These are phyloP conservation scores for Clusia tigrina DNA, from an alignment of 2,888 invertebrate species.

Conservation along the genomic window DNA sequence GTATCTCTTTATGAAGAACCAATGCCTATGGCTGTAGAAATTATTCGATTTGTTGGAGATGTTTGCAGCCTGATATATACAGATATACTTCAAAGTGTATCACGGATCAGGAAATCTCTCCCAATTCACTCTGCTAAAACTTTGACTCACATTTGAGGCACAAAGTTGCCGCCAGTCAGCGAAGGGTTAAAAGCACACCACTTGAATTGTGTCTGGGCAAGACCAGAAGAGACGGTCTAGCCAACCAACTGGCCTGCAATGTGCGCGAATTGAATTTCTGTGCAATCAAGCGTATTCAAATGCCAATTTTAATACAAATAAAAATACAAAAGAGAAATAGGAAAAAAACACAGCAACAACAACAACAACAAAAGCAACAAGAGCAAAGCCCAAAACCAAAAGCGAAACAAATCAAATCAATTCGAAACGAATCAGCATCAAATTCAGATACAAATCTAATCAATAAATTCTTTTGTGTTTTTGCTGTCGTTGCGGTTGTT, in stretches of 20 bases:
- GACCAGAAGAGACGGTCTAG: too few species aligned
- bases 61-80: too few species aligned
- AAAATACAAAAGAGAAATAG: background rate
- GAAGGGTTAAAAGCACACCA: too few species aligned
- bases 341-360: slow-evolving; percentile 44
- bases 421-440: slow-evolving; percentile 23
- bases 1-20: too few species aligned
- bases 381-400: slow-evolving; percentile 22
- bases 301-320: background rate
- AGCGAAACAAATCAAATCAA: slow-evolving; percentile 38
- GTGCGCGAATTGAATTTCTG: slow-evolving; percentile 22
- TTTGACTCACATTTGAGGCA: too few species aligned
- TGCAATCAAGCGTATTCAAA: slow-evolving; percentile 29
- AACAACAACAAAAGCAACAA: background rate
- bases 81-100: too few species aligned
- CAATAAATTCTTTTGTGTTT: slow-evolving; percentile 34
- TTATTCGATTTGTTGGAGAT: too few species aligned
- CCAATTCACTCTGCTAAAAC: too few species aligned
- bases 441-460: background rate
- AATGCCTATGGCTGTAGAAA: too few species aligned
- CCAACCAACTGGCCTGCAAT: background rate
- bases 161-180: too few species aligned
- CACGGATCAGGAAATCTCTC: too few species aligned
- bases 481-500: slow-evolving; percentile 37
- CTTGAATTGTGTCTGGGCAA: too few species aligned